phyloP scores from a whole-genome alignment of 2,797 vertebrate genomes.

The Hephaestus fuliginosus region DNA sequence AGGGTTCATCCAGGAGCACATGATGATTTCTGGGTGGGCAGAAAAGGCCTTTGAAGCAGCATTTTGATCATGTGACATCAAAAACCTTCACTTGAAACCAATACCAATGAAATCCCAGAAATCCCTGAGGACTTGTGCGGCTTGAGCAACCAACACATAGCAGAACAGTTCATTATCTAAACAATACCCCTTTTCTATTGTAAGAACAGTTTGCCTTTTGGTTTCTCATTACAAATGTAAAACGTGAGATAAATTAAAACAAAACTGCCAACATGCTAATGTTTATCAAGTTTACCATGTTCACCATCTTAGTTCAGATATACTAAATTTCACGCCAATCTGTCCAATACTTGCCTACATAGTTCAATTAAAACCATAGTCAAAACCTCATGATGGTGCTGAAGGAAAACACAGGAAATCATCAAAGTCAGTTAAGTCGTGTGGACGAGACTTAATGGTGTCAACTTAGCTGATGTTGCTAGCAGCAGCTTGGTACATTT shows the following conservation, averaged over 20 bases:
- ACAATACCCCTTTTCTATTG: too few relatives aligned
- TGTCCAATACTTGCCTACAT: neutral
- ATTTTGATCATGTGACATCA: conserved; percentile 14
- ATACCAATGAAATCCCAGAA: neutral
- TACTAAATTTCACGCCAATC: neutral
- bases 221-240: too few relatives aligned
- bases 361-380: neutral
- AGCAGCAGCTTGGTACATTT: neutral
- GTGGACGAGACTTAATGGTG: too few relatives aligned
- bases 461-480: neutral
- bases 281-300: too few relatives aligned
- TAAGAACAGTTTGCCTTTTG: too few relatives aligned
- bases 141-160: neutral
- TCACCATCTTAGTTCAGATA: too few relatives aligned
- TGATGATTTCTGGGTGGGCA: neutral
- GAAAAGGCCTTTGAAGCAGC: neutral
- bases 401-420: too few relatives aligned
- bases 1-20: conserved; percentile 5
- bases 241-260: too few relatives aligned
- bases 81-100: conserved; percentile 5
- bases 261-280: too few relatives aligned
- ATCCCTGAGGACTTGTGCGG: neutral
- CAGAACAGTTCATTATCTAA: neutral
- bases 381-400: too few relatives aligned
- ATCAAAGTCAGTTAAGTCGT: too few relatives aligned